phyloP scores from a whole-genome alignment of 2,113 vertebrate species.

The Herpailurus yagouaroundi region DNA sequence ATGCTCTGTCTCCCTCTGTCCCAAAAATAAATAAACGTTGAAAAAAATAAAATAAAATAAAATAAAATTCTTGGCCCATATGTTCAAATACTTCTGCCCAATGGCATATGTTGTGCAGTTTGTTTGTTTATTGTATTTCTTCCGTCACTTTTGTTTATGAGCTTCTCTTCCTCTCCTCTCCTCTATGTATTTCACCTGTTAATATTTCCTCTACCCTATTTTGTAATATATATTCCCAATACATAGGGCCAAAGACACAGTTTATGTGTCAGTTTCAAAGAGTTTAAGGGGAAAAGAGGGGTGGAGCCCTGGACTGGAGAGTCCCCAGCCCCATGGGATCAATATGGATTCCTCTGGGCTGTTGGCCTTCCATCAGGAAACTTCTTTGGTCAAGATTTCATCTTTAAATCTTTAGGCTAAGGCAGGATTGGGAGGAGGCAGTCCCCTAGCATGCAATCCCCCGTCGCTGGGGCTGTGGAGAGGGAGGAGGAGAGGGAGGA shows the following conservation, averaged over 20 bases:
- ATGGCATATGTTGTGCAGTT: neutral
- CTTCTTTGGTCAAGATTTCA: neutral
- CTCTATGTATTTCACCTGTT: neutral
- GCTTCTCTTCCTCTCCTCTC: neutral
- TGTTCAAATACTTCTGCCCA: neutral
- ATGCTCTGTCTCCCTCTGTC: too few species aligned
- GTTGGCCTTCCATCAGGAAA: neutral
- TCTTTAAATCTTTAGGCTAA: neutral
- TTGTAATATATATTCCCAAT: neutral
- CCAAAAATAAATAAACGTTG: too few species aligned
- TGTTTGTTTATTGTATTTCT: neutral
- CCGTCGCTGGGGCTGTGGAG: neutral
- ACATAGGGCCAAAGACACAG: neutral
- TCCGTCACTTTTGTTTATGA: neutral
- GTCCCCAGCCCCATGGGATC: neutral
- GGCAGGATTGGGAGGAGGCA: neutral
- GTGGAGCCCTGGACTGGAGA: neutral
- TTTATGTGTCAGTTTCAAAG: too few species aligned
- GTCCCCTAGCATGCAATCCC: too few species aligned
- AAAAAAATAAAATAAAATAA: too few species aligned
- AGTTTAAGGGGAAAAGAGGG: neutral
- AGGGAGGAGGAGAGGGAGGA: neutral
- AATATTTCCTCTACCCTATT: neutral
- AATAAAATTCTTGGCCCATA: neutral
- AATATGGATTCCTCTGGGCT: neutral